Conservation (phyloP, 2,113 vertebrate species). For the Aspiorhynchus laticeps region DNA sequence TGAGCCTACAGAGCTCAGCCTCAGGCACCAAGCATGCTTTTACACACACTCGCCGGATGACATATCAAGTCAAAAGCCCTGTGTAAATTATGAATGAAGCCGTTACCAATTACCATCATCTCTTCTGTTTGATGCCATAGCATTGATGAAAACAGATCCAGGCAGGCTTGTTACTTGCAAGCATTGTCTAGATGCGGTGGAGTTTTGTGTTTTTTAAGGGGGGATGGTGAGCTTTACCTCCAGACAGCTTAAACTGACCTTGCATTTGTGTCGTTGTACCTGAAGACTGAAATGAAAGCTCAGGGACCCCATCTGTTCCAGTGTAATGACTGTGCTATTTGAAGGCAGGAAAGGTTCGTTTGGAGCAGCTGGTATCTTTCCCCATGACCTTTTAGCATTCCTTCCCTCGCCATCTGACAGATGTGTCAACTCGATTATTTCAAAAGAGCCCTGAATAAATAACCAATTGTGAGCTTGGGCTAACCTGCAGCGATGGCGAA, state of each 20-base stretch:
- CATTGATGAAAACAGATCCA: constrained; percentile 66
- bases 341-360: constrained; percentile 95
- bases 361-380: constrained; percentile 99
- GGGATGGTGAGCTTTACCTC: constrained; percentile 81
- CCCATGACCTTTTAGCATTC: constrained; percentile 99
- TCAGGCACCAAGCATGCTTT: constrained; percentile 57
- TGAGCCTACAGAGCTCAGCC: constrained; percentile 61
- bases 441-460: constrained; percentile 99
- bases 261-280: constrained; percentile 79
- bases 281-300: constrained; percentile 86
- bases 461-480: constrained; percentile 92
- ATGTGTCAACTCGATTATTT: constrained; percentile 99
- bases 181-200: constrained; percentile 64
- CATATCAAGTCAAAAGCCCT: constrained; percentile 26
- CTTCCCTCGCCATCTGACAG: constrained; percentile 97
- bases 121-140: constrained; percentile 28
- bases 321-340: constrained; percentile 98
- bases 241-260: constrained; percentile 85
- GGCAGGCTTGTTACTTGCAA: constrained; percentile 21
- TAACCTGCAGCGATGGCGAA: constrained; percentile 87
- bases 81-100: constrained; percentile 45
- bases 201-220: constrained; percentile 64
- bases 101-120: constrained; percentile 33
- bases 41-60: constrained; percentile 36
- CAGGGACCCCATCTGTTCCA: constrained; percentile 94